phyloP scores from a whole-genome alignment of 2,797 vertebrate genomes.

The Cryptoprocta ferox region DNA sequence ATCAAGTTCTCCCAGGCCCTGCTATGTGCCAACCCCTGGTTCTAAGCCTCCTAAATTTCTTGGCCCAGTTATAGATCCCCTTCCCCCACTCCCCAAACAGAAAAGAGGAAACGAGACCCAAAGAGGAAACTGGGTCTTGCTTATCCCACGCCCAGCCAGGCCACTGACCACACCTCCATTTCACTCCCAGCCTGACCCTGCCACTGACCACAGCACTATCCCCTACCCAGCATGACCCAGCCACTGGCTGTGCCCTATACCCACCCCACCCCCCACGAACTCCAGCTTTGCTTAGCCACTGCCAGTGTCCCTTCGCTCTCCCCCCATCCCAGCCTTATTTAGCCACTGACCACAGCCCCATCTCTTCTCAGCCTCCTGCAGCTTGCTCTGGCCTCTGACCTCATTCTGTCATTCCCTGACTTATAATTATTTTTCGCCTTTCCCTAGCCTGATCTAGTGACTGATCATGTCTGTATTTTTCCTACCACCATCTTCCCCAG shows the following conservation, averaged over 20 bases:
- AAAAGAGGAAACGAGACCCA: constrained; percentile 82
- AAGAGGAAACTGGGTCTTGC: constrained; percentile 82
- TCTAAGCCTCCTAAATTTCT: constrained; percentile 56
- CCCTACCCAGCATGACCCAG: constrained; percentile 15
- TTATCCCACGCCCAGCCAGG: constrained; percentile 78
- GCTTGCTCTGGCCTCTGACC: constrained; percentile 28
- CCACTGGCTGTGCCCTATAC: background rate
- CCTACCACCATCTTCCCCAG: background rate
- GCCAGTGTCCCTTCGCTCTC: background rate
- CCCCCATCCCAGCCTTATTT: background rate
- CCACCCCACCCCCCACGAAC: background rate
- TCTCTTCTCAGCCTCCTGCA: background rate
- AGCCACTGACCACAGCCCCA: constrained; percentile 13
- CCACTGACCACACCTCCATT: constrained; percentile 79
- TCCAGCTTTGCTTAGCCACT: background rate
- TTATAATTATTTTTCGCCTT: constrained; percentile 24
- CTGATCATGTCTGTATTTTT: background rate
- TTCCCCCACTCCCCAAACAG: constrained; percentile 75
- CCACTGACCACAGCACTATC: constrained; percentile 62
- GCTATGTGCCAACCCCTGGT: background rate
- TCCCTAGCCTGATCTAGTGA: background rate
- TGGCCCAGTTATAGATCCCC: constrained; percentile 62
- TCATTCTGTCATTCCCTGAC: background rate
- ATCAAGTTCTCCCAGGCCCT: background rate
- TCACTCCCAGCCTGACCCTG: constrained; percentile 71